These are phyloP conservation scores for Puntigrus tetrazona DNA, from an alignment of 2,113 vertebrate genomes.

Conservation along the genomic window DNA sequence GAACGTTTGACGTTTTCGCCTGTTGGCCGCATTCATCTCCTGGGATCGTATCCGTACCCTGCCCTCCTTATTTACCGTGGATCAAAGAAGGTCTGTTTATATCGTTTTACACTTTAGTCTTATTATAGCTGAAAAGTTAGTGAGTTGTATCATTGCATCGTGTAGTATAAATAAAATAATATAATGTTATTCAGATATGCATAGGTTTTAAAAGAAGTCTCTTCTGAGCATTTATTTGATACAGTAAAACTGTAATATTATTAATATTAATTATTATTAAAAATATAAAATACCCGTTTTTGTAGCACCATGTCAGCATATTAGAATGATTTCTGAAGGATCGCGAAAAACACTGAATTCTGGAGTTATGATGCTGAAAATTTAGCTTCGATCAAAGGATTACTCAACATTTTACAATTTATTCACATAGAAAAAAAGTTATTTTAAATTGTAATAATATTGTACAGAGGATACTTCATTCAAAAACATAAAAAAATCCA, in stretches of 20 bases:
- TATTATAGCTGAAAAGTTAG: neutral
- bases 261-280: neutral
- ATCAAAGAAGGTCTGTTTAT: constrained; percentile 77
- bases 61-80: constrained; percentile 89
- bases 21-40: constrained; percentile 92
- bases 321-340: neutral
- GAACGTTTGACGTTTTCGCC: constrained; percentile 83
- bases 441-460: neutral
- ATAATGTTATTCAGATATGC: neutral
- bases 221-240: neutral
- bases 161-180: neutral
- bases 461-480: neutral
- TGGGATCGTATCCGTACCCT: constrained; percentile 89
- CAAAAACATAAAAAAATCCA: neutral
- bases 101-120: neutral
- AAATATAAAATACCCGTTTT: neutral
- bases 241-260: neutral
- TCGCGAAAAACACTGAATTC: neutral
- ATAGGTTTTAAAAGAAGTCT: too few species aligned
- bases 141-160: neutral
- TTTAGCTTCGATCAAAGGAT: neutral
- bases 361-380: neutral
- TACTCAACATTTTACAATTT: neutral
- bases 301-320: neutral
- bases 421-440: neutral